Evolutionary conservation across 2,797 vertebrate species (phyloP).

Genomic region (Liasis olivaceus): DNA sequence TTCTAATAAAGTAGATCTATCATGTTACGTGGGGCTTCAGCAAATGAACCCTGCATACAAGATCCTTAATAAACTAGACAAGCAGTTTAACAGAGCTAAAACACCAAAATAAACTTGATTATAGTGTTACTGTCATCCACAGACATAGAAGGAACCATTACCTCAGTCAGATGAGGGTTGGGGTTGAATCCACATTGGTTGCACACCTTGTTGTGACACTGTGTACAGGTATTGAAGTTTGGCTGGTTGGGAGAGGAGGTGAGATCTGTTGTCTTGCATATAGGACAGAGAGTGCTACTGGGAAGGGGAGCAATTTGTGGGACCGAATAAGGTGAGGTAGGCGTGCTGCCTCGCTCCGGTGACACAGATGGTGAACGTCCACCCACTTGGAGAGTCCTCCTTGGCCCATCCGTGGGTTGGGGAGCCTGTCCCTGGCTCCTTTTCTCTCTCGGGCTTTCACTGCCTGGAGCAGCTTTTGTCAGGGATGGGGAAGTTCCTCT

Average conservation of each 20-base stretch:
- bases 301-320: slow-evolving; percentile 98
- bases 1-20: not conserved
- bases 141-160: slow-evolving; percentile 62
- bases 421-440: slow-evolving; percentile 67
- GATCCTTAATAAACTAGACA: not conserved
- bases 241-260: slow-evolving; percentile 85
- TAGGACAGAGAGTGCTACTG: slow-evolving; percentile 96
- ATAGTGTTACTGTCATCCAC: not conserved
- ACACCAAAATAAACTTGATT: not conserved
- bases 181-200: slow-evolving; percentile 99
- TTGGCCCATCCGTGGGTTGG: slow-evolving; percentile 76
- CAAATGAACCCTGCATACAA: not conserved
- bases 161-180: slow-evolving; percentile 97
- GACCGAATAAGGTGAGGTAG: slow-evolving; percentile 94
- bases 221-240: slow-evolving; percentile 93
- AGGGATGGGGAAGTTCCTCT: slow-evolving; percentile 79
- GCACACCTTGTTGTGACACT: slow-evolving; percentile 93
- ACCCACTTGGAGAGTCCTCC: slow-evolving; percentile 90
- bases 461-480: slow-evolving; percentile 60
- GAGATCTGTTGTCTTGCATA: slow-evolving; percentile 97
- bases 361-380: slow-evolving; percentile 89
- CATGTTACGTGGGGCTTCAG: not conserved
- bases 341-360: slow-evolving; percentile 88
- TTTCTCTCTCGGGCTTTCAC: slow-evolving; percentile 72
- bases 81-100: not conserved